Conservation (phyloP, 2,113 vertebrate species). For the Opisthocomus hoazin region DNA sequence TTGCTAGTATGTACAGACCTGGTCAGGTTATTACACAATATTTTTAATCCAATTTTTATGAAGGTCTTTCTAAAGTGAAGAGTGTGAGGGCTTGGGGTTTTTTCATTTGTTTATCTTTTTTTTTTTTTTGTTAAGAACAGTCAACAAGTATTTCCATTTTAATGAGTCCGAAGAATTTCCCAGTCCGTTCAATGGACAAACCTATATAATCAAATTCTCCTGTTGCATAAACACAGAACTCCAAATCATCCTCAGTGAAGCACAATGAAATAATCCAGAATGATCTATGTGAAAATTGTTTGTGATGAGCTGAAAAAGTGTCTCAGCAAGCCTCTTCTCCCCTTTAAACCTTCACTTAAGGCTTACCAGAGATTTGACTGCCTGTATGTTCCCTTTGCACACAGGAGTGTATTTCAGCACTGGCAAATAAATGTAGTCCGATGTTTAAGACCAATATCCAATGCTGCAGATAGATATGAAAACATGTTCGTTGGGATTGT, state of each 20-base stretch:
- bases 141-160: not conserved
- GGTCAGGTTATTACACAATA: constrained; percentile 47
- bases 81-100: not conserved
- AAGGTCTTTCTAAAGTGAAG: constrained; percentile 32
- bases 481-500: not conserved
- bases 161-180: not conserved
- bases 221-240: not conserved
- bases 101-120: not conserved
- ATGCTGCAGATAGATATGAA: not conserved
- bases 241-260: not conserved
- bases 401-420: not conserved
- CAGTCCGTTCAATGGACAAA: not conserved
- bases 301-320: not conserved
- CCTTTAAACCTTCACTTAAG: not conserved
- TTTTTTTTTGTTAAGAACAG: not conserved
- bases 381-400: not conserved
- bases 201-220: not conserved
- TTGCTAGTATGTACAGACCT: constrained; percentile 35
- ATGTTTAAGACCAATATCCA: not conserved
- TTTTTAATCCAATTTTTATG: constrained; percentile 67
- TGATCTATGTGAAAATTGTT: not conserved
- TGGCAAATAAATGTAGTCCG: not conserved
- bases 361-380: not conserved
- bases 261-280: not conserved
- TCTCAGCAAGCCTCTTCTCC: not conserved